phyloP scores from a whole-genome alignment of 64 coral and sea anemone species.

The Platygyra sinensis region DNA sequence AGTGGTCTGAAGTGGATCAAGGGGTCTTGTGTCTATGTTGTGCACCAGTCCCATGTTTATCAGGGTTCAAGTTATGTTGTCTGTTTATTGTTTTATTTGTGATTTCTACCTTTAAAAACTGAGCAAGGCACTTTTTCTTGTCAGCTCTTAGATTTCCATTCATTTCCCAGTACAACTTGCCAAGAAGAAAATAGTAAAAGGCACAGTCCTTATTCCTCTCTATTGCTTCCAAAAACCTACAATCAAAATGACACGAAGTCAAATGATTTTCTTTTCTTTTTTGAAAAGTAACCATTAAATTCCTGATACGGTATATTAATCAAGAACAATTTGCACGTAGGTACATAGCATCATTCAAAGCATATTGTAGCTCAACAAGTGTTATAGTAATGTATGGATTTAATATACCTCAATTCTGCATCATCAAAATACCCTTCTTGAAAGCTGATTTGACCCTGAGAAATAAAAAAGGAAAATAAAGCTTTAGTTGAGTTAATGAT shows the following conservation, averaged over 20 bases:
- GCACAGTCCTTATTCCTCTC: conserved; percentile 67
- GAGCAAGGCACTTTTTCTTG: conserved; percentile 79
- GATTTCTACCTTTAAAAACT: conserved; percentile 75
- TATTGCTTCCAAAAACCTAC: conserved; percentile 81
- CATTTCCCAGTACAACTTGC: conserved; percentile 94
- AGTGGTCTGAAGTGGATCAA: too few species aligned
- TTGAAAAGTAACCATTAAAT: too few species aligned
- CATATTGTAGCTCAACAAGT: neutral
- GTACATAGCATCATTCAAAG: too few species aligned
- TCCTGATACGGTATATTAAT: too few species aligned
- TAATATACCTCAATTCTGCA: conserved; percentile 81
- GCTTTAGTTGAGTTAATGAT: neutral
- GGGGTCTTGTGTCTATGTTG: too few species aligned
- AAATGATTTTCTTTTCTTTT: neutral
- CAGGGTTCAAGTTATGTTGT: too few species aligned
- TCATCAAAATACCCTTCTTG: conserved; percentile 80
- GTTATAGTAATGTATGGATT: neutral
- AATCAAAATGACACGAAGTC: neutral
- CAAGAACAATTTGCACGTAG: too few species aligned
- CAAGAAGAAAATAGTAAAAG: conserved; percentile 74
- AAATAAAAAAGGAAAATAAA: neutral
- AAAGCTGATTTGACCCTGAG: conserved; percentile 83
- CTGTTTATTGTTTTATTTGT: neutral
- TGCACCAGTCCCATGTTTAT: too few species aligned
- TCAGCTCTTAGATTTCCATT: conserved; percentile 79